Base-by-base conservation (phyloP, 2,888 invertebrate genomes). In the Aporophyla nigra region DNA sequence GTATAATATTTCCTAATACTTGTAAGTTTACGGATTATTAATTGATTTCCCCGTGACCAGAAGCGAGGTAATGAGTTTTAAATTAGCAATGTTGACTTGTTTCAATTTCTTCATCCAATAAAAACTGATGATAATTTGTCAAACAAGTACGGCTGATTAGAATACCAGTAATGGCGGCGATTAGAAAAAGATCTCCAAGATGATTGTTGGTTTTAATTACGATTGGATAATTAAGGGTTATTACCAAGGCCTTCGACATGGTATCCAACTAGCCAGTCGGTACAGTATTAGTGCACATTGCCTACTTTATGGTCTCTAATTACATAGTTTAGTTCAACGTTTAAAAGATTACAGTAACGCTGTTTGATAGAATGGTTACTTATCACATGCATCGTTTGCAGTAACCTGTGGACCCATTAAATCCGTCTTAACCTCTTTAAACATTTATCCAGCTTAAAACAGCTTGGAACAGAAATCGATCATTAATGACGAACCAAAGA, bases 121-220 rank as follows among this genome's bases (percentile, higher is more conserved):
- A 87, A 84, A 86, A 81, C 70, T 80, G 71, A 86, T 69, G 83
- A 81, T 86, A 86, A 87, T 87, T 87, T 87, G 87, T 87, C 84
- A 87, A 87, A 86, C 86, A 87, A 86, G 84, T 84, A 78, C 58
- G 43, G 67, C 87, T 87, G 82, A 87, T 87, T 87, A 76, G 78
- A 86, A 87, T 87, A 78, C 71, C 71, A 75, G 71, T 86, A 78
- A 81, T 79, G 71, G 76, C 74, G 14, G 49, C 74, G 78, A 84
- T 86, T 87, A 86, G 78, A 86, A 86, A 86, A 87, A 87, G 66
- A 86, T 86, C 76, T 87, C 66, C 27, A 54, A 77, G 82, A 82
- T 78, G 71, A 75, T 80, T 85, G 86, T 72, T 86, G 10, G 51
- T 67, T 80, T 70, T 87, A 87, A 87, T 86, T 86, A 81, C 77